Conservation (phyloP, 1,140 invertebrate genomes). For the Gryllus bimaculatus region DNA sequence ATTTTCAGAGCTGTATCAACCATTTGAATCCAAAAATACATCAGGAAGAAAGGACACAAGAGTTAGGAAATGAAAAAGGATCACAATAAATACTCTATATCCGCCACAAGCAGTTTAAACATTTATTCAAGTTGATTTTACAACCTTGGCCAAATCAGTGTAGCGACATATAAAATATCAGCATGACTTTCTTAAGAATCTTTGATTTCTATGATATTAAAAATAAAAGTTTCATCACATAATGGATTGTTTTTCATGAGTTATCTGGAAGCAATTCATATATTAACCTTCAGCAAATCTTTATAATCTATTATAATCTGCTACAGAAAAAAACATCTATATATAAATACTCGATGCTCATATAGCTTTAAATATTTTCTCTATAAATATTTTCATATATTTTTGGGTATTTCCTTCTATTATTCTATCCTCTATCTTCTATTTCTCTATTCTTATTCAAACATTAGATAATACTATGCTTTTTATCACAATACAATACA, state of each 20-base stretch:
- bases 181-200: not conserved
- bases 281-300: not conserved
- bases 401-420: not conserved
- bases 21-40: too few species aligned
- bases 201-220: not conserved
- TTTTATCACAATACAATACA: not conserved
- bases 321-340: not conserved
- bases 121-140: not conserved
- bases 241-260: not conserved
- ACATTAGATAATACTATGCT: not conserved
- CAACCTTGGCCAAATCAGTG: not conserved
- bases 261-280: not conserved
- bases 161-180: not conserved
- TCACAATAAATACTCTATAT: not conserved
- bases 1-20: too few species aligned
- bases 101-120: not conserved
- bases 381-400: slow-evolving; percentile 6
- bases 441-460: not conserved
- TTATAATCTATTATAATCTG: not conserved
- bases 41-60: too few species aligned
- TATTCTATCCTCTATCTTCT: not conserved
- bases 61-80: too few species aligned
- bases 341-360: not conserved
- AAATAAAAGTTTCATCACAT: not conserved
- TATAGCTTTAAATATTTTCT: not conserved